Base-by-base conservation (phyloP, 2,113 vertebrate genomes). In the Polyodon spathula region DNA sequence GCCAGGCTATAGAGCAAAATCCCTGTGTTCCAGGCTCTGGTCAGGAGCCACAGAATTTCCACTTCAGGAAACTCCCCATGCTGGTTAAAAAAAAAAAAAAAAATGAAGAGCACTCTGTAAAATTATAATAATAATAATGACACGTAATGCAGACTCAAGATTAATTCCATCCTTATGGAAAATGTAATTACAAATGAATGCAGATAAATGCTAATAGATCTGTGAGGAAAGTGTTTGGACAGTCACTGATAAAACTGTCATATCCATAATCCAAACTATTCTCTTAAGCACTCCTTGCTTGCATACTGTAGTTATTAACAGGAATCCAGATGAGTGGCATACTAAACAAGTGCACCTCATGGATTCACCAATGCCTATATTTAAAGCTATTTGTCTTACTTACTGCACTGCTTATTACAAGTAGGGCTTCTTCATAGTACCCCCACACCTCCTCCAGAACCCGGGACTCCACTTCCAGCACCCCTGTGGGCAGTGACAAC, bases 31-130 rank as follows among this genome's bases (percentile, higher is more conserved):
- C 94, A 98, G 14, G 92, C 87, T 62, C 84, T 85, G 56, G 86
- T 90, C 85, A 98, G 87, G 73, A 98, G 61, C 93, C 92, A 97
- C 71, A 95, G 73, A 63, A 84, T 79, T 77, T 97, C 92, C 62
- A 74, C 65, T 77, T 97, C 89, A 60, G 94, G 91, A 63, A 92
- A 92, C 64, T 76, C 70, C 15, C 78, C 75, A 1, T 74, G 68
- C 86, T 88, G 37, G 56, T 8, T 6, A 40, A 12, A 14, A 14
- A 12, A 57, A 42, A 12, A 7, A n/a, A 50, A n/a, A 2, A 27
- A 27, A 27, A 27, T 27, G 27, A 27, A 2, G 27, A 27, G 27
- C 3, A 2, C 27, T 27, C 27, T 2, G 27, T 27, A 27, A 27
- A 27, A 27, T 27, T 27, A 27, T 27, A 27, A 27, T 27, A 27